Base-by-base conservation (phyloP, 2,113 vertebrate species). In the Ciconia boyciana region DNA sequence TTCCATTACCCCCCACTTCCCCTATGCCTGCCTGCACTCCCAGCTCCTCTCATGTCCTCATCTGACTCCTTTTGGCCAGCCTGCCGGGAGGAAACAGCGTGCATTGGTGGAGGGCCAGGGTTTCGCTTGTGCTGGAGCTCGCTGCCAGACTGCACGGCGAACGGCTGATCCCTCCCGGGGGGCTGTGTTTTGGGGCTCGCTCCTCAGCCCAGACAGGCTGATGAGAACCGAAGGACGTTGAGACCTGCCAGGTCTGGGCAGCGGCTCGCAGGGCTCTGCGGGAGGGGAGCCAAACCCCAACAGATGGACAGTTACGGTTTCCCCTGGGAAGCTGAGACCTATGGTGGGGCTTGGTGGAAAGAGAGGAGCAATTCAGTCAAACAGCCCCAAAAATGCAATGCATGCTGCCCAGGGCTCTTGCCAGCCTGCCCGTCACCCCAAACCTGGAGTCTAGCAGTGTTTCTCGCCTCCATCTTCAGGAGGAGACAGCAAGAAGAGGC, bases 31-130 rank as follows among this genome's bases (percentile, higher is more conserved):
- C 60, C 76, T 29, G 91, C 48, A 5, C 80, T 97, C 78, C 75
- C 71, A 0, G 68, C 88, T 44, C 79, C 55, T 78, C 96, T 90
- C 6, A 32, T 96, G 96, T 97, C 96, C 96, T 97, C 94, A 94
- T 66, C 94, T 96, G 96, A 97, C 96, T 96, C 93, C 70, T 94
- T 22, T 34, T 97, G 95, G 96, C 96, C 94, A 94, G 79, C 36
- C 62, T 61, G 93, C 62, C 11, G 68, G 91, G 92, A 96, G 96
- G 96, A 96, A 97, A 44, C 95, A 54, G 91, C 66, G 16, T 93
- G 94, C 28, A 19, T 90, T 97, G 96, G 96, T 94, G 90, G 54
- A 34, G 88, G 44, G 94, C 96, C 96, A 97, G 94, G 36, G 71
- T 91, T 64, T 79, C 77, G 31, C 93, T 93, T 94, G 95, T 85